These are phyloP conservation scores for Drosophila novamexicana DNA, from an alignment of 1,140 invertebrate genomes.

Conservation along the genomic window DNA sequence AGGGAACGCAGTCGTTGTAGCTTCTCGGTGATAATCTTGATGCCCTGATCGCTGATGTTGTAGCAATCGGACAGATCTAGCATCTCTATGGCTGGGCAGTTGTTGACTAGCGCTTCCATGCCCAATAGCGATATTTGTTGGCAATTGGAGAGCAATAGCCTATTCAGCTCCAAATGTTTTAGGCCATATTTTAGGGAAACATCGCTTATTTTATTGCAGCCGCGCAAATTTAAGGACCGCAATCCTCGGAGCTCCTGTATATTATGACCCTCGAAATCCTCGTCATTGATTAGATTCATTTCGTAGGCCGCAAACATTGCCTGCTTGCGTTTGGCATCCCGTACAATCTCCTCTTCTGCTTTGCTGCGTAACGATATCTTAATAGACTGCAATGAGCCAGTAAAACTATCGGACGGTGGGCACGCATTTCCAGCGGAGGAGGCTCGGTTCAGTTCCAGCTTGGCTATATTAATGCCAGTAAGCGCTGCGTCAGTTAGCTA, in stretches of 20 bases:
- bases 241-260: constrained; percentile 87
- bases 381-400: constrained; percentile 58
- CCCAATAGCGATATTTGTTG: constrained; percentile 89
- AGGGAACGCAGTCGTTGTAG: constrained; percentile 87
- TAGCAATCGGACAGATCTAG: constrained; percentile 88
- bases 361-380: constrained; percentile 87
- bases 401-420: constrained; percentile 46
- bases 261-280: constrained; percentile 85
- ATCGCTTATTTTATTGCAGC: constrained; percentile 89
- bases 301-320: constrained; percentile 87
- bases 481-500: constrained; percentile 87
- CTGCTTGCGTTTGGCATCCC: constrained; percentile 87
- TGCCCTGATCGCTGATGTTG: constrained; percentile 88
- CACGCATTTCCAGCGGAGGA: constrained; percentile 59
- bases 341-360: constrained; percentile 88
- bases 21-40: constrained; percentile 86
- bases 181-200: constrained; percentile 89
- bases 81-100: constrained; percentile 89
- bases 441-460: constrained; percentile 64
- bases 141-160: constrained; percentile 87
- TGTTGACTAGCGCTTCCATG: constrained; percentile 86
- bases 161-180: constrained; percentile 87
- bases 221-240: constrained; percentile 87
- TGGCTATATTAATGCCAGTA: constrained; percentile 86
- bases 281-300: constrained; percentile 85